Evolutionary conservation across 2,888 invertebrate species (phyloP).

Genomic region (Limnephilus lunatus): DNA sequence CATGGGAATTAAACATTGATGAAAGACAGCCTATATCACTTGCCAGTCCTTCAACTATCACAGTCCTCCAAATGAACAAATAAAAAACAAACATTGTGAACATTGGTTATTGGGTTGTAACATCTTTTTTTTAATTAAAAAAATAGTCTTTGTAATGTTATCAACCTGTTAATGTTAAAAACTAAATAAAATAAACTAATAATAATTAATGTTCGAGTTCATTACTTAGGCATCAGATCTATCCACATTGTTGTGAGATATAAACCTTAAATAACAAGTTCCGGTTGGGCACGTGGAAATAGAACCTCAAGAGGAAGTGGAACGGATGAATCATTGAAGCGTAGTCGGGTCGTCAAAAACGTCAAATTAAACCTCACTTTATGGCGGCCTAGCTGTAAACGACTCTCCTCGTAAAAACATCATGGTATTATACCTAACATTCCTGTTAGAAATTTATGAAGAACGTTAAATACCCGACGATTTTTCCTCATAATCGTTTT

Average conservation of each 20-base stretch:
- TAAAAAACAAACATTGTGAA: too few relatives aligned
- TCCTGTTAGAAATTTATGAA: neutral
- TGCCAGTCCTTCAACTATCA: too few relatives aligned
- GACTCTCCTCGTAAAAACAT: neutral
- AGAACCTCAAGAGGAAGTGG: neutral
- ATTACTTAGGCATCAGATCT: neutral
- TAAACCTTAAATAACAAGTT: neutral
- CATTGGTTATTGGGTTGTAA: too few relatives aligned
- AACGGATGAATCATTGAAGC: conserved; percentile 15
- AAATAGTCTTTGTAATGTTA: too few relatives aligned
- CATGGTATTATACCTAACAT: neutral
- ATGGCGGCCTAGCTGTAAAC: neutral
- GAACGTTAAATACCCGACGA: neutral
- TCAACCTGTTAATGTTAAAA: too few relatives aligned
- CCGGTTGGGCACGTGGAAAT: neutral
- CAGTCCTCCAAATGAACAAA: too few relatives aligned
- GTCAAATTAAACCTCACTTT: conserved; percentile 12
- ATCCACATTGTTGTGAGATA: neutral
- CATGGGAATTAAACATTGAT: too few relatives aligned
- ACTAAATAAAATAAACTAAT: neutral
- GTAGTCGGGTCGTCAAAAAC: neutral
- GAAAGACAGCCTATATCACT: too few relatives aligned
- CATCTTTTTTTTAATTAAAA: too few relatives aligned
- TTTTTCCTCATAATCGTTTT: neutral
- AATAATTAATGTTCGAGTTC: neutral